Conservation (phyloP, 2,797 vertebrate genomes). For the Triplophysa bombifrons region DNA sequence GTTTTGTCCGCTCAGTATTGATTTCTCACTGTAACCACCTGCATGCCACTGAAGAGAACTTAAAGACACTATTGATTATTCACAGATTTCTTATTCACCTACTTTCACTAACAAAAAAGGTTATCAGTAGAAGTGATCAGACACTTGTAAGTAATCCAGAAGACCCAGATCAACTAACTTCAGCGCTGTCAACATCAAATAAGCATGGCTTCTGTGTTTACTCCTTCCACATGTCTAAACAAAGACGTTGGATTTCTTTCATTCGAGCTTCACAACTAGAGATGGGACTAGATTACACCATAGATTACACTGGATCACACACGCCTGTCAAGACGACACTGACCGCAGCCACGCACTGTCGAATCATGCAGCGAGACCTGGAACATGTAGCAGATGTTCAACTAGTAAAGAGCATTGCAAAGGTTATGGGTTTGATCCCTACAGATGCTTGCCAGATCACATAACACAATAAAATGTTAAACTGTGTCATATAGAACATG, state of each 20-base stretch:
- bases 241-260: constrained; percentile 27
- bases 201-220: constrained; percentile 52
- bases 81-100: not conserved
- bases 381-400: not conserved
- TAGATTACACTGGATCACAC: constrained; percentile 19
- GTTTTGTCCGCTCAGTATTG: not conserved
- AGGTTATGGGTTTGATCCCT: no score
- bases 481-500: constrained; percentile 9
- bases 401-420: no score
- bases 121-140: constrained; percentile 40
- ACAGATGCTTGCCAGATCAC: no score
- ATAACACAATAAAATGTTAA: constrained; percentile 9
- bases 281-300: constrained; percentile 22
- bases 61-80: not conserved
- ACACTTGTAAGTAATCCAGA: constrained; percentile 23
- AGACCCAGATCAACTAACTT: constrained; percentile 24
- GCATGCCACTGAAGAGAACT: not conserved
- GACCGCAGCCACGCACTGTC: not conserved
- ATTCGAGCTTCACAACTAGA: constrained; percentile 40
- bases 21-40: not conserved
- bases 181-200: constrained; percentile 52
- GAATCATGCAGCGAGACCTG: not conserved
- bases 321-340: not conserved
- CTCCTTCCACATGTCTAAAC: constrained; percentile 33
- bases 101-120: constrained; percentile 30